Percentiles rank a stretch among this genome's conserved stretches.
These are phyloP conservation scores for Corydoras sp. DNA, from an alignment of 2,113 vertebrate species.

Conservation along the genomic window DNA sequence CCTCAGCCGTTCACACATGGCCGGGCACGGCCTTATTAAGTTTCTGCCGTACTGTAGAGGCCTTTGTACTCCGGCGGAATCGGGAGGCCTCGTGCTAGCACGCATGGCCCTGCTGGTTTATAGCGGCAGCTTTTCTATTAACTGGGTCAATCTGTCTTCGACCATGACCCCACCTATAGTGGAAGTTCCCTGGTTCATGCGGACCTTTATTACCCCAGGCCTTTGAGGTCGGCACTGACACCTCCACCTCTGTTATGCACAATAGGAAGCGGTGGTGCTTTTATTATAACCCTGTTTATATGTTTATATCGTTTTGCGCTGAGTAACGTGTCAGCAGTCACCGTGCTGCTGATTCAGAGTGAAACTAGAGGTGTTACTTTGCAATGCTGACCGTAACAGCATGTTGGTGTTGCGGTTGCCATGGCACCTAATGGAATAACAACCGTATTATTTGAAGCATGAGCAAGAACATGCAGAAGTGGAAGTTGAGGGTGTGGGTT, in stretches of 20 bases:
- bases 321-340: no score
- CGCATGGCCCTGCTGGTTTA: not conserved
- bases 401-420: no score
- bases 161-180: not conserved
- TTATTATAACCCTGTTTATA: not conserved
- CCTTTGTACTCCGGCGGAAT: slow-evolving; percentile 27
- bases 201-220: slow-evolving; percentile 7
- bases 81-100: not conserved
- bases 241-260: not conserved
- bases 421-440: no score
- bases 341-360: no score
- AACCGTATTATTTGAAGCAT: not conserved
- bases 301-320: not conserved
- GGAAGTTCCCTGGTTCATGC: slow-evolving; percentile 25
- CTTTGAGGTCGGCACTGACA: no score
- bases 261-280: not conserved
- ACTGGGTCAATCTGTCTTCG: slow-evolving; percentile 8
- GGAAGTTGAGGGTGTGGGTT: not conserved
- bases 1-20: slow-evolving; percentile 21
- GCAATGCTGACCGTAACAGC: no score
- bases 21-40: slow-evolving; percentile 3
- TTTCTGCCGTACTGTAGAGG: slow-evolving; percentile 20
- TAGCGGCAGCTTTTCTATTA: slow-evolving; percentile 19
- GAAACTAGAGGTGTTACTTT: no score
- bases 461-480: not conserved